These are phyloP conservation scores for Myrmecophaga tridactyla DNA, from an alignment of 2,113 vertebrate genomes.

Conservation along the genomic window DNA sequence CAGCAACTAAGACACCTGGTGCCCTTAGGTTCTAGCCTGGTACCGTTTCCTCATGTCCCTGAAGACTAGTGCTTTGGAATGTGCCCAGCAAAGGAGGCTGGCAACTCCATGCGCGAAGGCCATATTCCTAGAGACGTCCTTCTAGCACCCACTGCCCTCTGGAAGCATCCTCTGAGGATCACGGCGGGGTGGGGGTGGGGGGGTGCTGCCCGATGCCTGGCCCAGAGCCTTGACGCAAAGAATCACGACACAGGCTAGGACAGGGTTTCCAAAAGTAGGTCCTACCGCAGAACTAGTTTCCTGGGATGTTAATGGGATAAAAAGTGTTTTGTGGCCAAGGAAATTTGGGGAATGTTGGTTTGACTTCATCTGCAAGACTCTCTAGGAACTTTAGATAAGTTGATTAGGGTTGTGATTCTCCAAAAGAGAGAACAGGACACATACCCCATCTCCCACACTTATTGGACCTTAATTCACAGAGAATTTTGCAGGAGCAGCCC, in stretches of 20 bases:
- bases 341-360: neutral
- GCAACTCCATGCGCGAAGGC: neutral
- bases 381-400: neutral
- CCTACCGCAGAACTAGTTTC: neutral
- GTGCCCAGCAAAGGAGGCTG: neutral
- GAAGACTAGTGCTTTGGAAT: neutral
- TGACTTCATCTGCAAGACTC: neutral
- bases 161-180: neutral
- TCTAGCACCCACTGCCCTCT: neutral
- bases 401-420: neutral
- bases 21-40: neutral
- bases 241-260: neutral
- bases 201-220: neutral
- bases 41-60: neutral
- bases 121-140: neutral
- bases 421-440: neutral
- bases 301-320: neutral
- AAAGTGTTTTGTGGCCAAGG: neutral
- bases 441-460: neutral
- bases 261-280: neutral
- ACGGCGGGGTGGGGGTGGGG: neutral
- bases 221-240: too few relatives aligned
- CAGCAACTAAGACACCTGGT: neutral
- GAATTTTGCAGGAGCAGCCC: neutral
- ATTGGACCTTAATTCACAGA: neutral